Evolutionary conservation across 1,140 invertebrate species (phyloP).

Genomic region (Nautilus pompilius): DNA sequence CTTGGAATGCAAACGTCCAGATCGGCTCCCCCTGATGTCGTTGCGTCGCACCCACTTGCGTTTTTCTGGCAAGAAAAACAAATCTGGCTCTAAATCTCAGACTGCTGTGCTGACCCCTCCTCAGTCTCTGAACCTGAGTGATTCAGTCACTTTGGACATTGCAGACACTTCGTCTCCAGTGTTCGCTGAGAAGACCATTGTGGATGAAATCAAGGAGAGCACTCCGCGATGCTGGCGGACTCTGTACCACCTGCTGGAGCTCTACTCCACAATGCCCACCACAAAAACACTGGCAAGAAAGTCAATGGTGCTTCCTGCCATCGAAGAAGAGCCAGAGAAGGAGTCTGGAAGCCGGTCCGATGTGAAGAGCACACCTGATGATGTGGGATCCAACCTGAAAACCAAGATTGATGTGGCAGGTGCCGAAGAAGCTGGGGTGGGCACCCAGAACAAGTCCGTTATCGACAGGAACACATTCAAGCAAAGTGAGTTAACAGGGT

Average conservation of each 20-base stretch:
- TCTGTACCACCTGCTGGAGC: constrained; percentile 84
- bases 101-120: constrained; percentile 35
- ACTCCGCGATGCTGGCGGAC: constrained; percentile 91
- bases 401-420: constrained; percentile 1
- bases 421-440: constrained; percentile 18
- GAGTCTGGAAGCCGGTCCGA: constrained; percentile 21
- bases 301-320: constrained; percentile 45
- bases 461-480: constrained; percentile 46
- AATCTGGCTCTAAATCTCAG: constrained; percentile 9
- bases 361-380: constrained; percentile 7
- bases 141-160: constrained; percentile 53
- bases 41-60: constrained; percentile 17
- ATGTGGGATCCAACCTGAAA: background rate
- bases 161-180: constrained; percentile 51
- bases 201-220: constrained; percentile 54
- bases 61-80: constrained; percentile 20
- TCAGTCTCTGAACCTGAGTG: constrained; percentile 45
- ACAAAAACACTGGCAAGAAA: constrained; percentile 77
- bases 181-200: constrained; percentile 52
- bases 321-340: constrained; percentile 34
- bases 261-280: constrained; percentile 92
- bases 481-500: constrained; percentile 49
- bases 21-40: constrained; percentile 8
- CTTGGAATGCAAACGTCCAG: constrained; percentile 5
- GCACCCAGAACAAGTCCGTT: constrained; percentile 20